These are phyloP conservation scores for Anguilla megastoma DNA, from an alignment of 2,797 vertebrate species.

Conservation along the genomic window DNA sequence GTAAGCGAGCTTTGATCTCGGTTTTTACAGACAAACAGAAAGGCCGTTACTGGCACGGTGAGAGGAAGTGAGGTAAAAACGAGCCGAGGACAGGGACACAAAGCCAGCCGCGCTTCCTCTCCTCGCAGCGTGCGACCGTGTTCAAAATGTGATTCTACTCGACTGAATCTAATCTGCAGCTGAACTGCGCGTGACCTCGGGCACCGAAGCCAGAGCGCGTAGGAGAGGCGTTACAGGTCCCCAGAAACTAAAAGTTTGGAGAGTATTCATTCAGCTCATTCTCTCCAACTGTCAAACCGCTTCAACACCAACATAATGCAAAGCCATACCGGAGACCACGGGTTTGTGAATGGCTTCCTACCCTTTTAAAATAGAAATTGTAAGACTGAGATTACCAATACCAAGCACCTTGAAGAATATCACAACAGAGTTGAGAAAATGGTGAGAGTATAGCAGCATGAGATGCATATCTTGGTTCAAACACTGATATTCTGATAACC, in stretches of 20 bases:
- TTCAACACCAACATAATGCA: not conserved
- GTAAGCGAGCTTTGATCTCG: not conserved
- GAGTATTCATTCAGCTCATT: not conserved
- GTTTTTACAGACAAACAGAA: not conserved
- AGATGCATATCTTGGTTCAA: too few species aligned
- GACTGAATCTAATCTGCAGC: not conserved
- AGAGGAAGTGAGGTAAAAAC: not conserved
- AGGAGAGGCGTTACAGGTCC: not conserved
- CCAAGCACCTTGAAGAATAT: not conserved
- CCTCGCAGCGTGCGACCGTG: not conserved
- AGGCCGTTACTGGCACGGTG: not conserved
- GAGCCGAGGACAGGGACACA: not conserved
- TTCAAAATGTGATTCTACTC: not conserved
- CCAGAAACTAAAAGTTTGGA: not conserved
- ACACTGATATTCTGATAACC: not conserved
- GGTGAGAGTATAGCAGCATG: not conserved
- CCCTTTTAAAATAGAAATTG: not conserved
- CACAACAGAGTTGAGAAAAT: not conserved
- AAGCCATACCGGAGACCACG: not conserved
- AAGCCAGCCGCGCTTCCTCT: not conserved
- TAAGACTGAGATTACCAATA: not conserved
- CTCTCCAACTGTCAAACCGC: not conserved
- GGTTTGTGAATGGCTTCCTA: not conserved
- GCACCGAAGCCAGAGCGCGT: not conserved
- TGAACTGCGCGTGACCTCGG: slow-evolving; percentile 8